These are phyloP conservation scores for Rhinophrynus dorsalis DNA, from an alignment of 2,797 vertebrate species.

Conservation along the genomic window DNA sequence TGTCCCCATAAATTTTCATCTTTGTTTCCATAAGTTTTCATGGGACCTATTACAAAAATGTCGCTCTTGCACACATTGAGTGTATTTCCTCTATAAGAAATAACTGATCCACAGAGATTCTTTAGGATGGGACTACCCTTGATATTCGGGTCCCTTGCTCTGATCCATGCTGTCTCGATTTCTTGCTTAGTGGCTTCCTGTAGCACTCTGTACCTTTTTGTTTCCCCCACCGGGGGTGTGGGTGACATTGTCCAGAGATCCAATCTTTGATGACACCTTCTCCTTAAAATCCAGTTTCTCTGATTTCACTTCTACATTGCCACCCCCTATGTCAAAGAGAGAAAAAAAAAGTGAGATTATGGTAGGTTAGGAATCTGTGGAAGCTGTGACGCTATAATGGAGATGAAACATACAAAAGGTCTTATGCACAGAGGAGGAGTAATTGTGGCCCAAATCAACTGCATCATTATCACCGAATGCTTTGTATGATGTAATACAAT, in stretches of 20 bases:
- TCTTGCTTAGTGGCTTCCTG: not conserved
- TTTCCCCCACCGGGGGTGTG: conserved; percentile 89
- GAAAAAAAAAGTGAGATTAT: not conserved
- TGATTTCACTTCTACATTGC: conserved; percentile 91
- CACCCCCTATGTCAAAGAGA: conserved; percentile 77
- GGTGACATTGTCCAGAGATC: conserved; percentile 90
- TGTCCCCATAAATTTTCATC: no score
- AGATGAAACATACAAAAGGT: not conserved
- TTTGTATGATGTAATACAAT: no score
- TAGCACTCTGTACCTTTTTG: conserved; percentile 74
- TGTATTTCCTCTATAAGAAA: no score
- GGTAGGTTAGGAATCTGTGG: not conserved
- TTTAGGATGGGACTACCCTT: no score
- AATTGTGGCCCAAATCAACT: no score
- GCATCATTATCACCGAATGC: no score
- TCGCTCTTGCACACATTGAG: no score
- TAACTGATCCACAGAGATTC: no score
- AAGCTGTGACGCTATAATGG: not conserved
- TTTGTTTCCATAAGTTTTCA: no score
- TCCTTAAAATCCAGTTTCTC: conserved; percentile 95
- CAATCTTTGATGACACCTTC: conserved; percentile 90
- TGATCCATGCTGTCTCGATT: not conserved
- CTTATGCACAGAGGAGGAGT: not conserved
- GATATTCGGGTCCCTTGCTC: not conserved
- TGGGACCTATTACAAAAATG: no score